These are phyloP conservation scores for Fulica atra DNA, from an alignment of 2,113 vertebrate genomes.

Conservation along the genomic window DNA sequence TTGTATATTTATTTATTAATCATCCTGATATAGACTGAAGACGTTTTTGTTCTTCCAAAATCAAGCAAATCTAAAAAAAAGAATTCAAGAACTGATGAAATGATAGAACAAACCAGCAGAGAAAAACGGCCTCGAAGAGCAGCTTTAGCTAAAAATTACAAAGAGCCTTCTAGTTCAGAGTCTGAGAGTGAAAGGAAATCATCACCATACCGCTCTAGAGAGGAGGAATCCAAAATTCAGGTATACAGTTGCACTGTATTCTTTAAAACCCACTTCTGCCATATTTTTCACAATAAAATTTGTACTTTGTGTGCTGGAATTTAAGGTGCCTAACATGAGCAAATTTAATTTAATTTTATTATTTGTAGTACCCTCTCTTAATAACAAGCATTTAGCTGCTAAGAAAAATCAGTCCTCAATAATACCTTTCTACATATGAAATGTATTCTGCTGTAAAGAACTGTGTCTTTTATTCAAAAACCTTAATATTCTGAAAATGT, in stretches of 20 bases:
- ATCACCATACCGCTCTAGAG: neutral
- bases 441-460: neutral
- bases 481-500: neutral
- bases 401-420: neutral
- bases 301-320: neutral
- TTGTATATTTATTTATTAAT: neutral
- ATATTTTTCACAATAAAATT: neutral
- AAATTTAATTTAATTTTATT: neutral
- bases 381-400: neutral
- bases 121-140: conserved; percentile 77
- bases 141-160: conserved; percentile 82
- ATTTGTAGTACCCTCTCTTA: neutral
- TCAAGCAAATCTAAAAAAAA: neutral
- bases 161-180: conserved; percentile 81
- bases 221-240: conserved; percentile 38
- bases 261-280: neutral
- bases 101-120: conserved; percentile 10
- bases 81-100: neutral
- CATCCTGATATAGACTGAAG: neutral
- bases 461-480: neutral
- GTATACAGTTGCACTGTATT: conserved; percentile 7
- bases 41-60: conserved; percentile 57
- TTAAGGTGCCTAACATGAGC: neutral
- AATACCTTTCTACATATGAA: neutral
- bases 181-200: conserved; percentile 58